Evolutionary conservation across 1,140 invertebrate genomes (phyloP), one percentile per base, ranked within the genome.

Genomic region (Drosophila nigromelanica): DNA sequence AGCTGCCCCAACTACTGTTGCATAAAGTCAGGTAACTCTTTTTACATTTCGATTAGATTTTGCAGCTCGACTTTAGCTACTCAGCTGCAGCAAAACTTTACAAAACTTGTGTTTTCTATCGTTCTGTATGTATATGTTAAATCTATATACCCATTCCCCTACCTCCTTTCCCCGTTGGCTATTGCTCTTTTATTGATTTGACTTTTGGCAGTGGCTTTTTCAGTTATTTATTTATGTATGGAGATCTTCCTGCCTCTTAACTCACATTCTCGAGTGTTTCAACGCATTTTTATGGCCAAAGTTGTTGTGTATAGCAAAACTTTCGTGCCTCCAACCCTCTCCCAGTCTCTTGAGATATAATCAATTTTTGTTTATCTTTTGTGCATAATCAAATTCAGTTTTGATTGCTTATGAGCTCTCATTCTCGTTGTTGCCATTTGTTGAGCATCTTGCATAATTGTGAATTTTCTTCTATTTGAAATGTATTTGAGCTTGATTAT

Each of bases 161-260:
- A 56, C 42, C 73, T 60, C 48, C 62, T 15, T 5, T 2, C 27
- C 0, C 27, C 27, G 1, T 42, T 51, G 71, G 66, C 55, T 64
- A 74, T 74, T 76, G 72, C 75, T 60, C 72, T 77, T 74, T 66
- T 77, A 77, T 77, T 74, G 75, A 77, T 77, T 74, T 70, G 72
- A n/a, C 62, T 69, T 71, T 50, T 66, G 58, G 30, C 24, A 72
- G 54, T 75, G 52, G 61, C 60, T 71, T 72, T 73, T 68, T 43
- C 51, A 63, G 30, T 63, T 73, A 59, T 73, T 55, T 73, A 61
- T 59, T 50, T 62, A 43, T 61, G 63, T 5, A 43, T 54, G 42
- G 15, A 18, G 18, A 18, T 37, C 43, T 27, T n/a, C 11, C 43
- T 48, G 33, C 43, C 43, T 39, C 63, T 47, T 12, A 37, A 12